phyloP scores from a whole-genome alignment of 2,797 vertebrate species.

The Pitangus sulphuratus region DNA sequence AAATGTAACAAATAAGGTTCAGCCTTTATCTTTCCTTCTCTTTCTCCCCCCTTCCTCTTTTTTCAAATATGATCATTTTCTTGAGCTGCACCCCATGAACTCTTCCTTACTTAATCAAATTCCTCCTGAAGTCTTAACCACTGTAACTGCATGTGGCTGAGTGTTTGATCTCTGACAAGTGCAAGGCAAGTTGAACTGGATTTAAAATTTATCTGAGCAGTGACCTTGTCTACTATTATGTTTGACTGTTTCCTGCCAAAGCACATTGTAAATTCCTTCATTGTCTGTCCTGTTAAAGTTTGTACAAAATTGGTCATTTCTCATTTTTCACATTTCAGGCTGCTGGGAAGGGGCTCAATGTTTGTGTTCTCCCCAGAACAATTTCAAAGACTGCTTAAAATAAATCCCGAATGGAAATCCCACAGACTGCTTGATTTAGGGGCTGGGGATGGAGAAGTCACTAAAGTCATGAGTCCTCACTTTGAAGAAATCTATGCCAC shows the following conservation, averaged over 20 bases:
- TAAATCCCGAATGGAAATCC: slow-evolving; percentile 89
- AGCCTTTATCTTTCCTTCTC: background rate
- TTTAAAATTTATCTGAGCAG: slow-evolving; percentile 6
- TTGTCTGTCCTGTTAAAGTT: background rate
- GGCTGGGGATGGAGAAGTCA: slow-evolving; percentile 94
- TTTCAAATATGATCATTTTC: background rate
- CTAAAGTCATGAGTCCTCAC: slow-evolving; percentile 91
- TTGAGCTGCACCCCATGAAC: background rate
- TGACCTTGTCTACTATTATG: background rate
- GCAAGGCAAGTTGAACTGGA: slow-evolving; percentile 17
- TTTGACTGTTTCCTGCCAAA: background rate
- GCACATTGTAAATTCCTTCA: background rate
- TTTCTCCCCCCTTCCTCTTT: background rate
- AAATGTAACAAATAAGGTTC: background rate
- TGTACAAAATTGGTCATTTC: background rate
- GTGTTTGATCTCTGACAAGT: slow-evolving; percentile 29
- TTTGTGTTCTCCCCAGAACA: slow-evolving; percentile 95
- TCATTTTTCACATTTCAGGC: slow-evolving; percentile 76
- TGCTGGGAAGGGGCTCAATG: slow-evolving; percentile 96
- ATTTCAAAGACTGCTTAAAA: slow-evolving; percentile 88
- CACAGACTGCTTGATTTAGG: slow-evolving; percentile 92
- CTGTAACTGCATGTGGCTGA: slow-evolving; percentile 7
- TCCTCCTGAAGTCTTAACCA: slow-evolving; percentile 12
- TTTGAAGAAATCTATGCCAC: slow-evolving; percentile 94
- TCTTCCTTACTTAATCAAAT: slow-evolving; percentile 44